phyloP scores from a whole-genome alignment of 2,888 invertebrate genomes.

The Thera britannica region DNA sequence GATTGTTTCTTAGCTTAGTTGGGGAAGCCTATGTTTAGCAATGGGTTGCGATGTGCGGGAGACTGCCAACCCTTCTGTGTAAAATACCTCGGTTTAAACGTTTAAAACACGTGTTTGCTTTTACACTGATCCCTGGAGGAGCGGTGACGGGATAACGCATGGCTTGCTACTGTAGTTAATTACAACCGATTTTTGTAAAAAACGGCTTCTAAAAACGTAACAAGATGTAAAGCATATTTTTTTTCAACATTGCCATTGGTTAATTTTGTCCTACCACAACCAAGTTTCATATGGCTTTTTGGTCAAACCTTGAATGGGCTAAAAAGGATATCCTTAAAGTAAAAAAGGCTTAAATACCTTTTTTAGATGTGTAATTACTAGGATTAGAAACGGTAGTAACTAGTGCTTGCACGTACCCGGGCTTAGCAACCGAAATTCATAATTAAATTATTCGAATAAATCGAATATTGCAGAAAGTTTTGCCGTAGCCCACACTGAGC shows the following conservation, averaged over 20 bases:
- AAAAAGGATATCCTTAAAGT: background rate
- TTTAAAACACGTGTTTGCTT: conserved; percentile 77
- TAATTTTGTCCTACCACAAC: background rate
- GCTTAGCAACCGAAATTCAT: no score
- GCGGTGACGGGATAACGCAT: conserved; percentile 64
- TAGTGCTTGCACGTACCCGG: no score
- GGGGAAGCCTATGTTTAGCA: conserved; percentile 73
- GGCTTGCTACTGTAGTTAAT: conserved; percentile 64
- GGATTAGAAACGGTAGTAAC: no score
- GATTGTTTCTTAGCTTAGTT: conserved; percentile 39
- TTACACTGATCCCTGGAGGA: conserved; percentile 69
- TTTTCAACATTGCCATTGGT: conserved; percentile 4
- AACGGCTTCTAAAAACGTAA: conserved; percentile 17
- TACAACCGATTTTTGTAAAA: conserved; percentile 42
- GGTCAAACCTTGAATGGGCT: background rate
- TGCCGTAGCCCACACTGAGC: background rate
- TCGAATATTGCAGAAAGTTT: no score
- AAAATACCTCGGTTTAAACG: conserved; percentile 79
- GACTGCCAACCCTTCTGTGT: conserved; percentile 75
- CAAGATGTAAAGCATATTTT: conserved; percentile 8
- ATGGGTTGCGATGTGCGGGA: conserved; percentile 61
- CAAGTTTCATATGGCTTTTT: background rate
- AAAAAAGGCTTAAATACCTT: no score
- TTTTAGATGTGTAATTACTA: no score
- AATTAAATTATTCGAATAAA: no score